These are phyloP conservation scores for Peromyscus eremicus DNA, from an alignment of 2,797 vertebrate species.

Conservation along the genomic window DNA sequence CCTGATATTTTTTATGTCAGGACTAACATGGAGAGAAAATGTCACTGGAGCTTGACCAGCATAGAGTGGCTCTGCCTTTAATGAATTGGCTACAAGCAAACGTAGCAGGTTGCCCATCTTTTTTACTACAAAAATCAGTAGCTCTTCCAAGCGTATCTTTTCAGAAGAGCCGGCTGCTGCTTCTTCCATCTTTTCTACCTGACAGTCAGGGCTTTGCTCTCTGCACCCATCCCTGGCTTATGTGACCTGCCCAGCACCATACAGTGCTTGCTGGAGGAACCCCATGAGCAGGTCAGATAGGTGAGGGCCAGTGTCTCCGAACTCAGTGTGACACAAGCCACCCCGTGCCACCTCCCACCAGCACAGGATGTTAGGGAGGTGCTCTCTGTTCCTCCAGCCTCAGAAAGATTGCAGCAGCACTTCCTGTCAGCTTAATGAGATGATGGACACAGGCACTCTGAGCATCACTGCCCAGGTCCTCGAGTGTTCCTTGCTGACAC, in stretches of 20 bases:
- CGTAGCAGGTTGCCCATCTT: not conserved
- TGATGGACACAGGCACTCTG: not conserved
- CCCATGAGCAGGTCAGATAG: rapidly evolving
- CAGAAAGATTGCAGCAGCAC: not conserved
- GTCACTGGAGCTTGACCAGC: not conserved
- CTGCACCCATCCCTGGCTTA: not conserved
- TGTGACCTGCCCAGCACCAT: rapidly evolving
- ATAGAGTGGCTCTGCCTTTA: not conserved
- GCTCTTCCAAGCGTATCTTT: not conserved
- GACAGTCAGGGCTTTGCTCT: not conserved
- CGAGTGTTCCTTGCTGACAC: not conserved
- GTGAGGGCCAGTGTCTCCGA: not conserved
- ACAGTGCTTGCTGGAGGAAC: not conserved
- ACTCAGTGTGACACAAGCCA: not conserved
- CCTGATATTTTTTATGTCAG: not conserved
- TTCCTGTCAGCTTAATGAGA: not conserved
- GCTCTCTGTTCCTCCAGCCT: not conserved
- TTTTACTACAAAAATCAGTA: not conserved
- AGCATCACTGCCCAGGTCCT: not conserved
- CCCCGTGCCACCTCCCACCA: rapidly evolving
- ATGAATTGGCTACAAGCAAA: not conserved
- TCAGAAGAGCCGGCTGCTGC: not conserved
- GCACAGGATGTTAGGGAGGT: not conserved
- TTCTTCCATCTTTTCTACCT: not conserved
- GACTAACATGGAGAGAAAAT: not conserved